These are phyloP conservation scores for Panthera tigris DNA, from an alignment of 2,113 vertebrate genomes.

Conservation along the genomic window DNA sequence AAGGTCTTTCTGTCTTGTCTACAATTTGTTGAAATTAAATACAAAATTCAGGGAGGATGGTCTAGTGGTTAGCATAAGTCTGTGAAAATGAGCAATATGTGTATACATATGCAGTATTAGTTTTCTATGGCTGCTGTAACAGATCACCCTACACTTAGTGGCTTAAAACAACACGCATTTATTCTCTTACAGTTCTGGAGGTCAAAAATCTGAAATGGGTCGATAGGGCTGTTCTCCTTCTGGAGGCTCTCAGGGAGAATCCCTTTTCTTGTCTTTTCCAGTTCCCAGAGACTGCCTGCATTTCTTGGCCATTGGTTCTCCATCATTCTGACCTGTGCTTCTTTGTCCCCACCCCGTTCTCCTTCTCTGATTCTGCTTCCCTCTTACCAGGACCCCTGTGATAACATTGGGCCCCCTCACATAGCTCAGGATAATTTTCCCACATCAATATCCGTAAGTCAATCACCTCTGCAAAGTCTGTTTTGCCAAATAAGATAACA, in stretches of 20 bases:
- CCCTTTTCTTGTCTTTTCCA: not conserved
- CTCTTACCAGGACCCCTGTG: not conserved
- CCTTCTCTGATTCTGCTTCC: not conserved
- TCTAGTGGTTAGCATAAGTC: not conserved
- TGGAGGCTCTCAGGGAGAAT: not conserved
- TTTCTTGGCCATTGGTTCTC: not conserved
- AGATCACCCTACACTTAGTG: not conserved
- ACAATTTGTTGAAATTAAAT: slow-evolving; percentile 24
- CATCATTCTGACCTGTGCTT: not conserved
- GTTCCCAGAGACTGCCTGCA: not conserved
- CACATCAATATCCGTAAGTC: not conserved
- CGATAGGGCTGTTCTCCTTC: not conserved
- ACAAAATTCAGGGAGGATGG: not conserved
- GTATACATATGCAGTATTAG: not conserved
- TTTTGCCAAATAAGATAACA: not conserved
- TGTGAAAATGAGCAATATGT: not conserved
- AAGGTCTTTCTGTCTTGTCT: not conserved
- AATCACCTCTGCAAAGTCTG: not conserved
- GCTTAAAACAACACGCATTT: not conserved
- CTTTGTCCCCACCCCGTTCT: not conserved
- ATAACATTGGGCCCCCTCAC: not conserved
- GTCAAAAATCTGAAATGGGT: not conserved
- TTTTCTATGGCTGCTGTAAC: not conserved
- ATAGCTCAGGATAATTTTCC: not conserved
- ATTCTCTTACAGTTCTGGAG: not conserved